These are phyloP conservation scores for Morpho helenor DNA, from an alignment of 2,888 invertebrate species.

Conservation along the genomic window DNA sequence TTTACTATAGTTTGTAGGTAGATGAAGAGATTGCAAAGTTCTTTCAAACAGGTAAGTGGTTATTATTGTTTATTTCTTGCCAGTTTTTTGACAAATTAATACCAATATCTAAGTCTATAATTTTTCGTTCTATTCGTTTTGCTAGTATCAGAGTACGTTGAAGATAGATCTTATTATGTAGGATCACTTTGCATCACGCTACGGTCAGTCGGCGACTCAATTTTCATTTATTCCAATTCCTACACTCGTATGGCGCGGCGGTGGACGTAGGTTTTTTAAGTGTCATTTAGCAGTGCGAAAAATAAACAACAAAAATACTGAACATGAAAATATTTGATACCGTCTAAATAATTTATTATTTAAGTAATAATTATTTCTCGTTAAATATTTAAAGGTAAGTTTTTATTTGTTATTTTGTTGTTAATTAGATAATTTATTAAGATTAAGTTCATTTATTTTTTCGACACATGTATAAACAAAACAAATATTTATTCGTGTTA, in stretches of 20 bases:
- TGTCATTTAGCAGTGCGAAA: conserved; percentile 6
- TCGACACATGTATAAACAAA: no score
- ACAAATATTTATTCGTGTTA: no score
- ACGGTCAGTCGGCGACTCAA: conserved; percentile 34
- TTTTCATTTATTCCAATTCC: conserved; percentile 47
- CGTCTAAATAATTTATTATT: no score
- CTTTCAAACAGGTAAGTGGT: no score
- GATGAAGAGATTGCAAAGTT: no score
- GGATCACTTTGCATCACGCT: conserved; percentile 36
- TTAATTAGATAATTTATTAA: not conserved
- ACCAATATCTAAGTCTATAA: conserved; percentile 1
- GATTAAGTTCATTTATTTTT: no score
- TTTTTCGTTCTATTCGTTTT: conserved; percentile 15
- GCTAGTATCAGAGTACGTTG: conserved; percentile 12
- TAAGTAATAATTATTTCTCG: no score
- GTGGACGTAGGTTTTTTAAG: conserved; percentile 28
- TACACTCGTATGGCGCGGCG: conserved; percentile 44
- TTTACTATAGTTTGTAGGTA: no score
- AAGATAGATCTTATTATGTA: conserved; percentile 18
- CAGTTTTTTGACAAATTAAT: not conserved
- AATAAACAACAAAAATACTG: no score
- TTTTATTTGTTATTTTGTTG: not conserved
- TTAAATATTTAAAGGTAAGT: not conserved
- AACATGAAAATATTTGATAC: no score
- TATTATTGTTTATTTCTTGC: no score